A percentile compares a stretch with the other conserved stretches of the same genome.
These are phyloP conservation scores for Radopholus similis DNA, from an alignment of 1,140 invertebrate species.

Conservation along the genomic window DNA sequence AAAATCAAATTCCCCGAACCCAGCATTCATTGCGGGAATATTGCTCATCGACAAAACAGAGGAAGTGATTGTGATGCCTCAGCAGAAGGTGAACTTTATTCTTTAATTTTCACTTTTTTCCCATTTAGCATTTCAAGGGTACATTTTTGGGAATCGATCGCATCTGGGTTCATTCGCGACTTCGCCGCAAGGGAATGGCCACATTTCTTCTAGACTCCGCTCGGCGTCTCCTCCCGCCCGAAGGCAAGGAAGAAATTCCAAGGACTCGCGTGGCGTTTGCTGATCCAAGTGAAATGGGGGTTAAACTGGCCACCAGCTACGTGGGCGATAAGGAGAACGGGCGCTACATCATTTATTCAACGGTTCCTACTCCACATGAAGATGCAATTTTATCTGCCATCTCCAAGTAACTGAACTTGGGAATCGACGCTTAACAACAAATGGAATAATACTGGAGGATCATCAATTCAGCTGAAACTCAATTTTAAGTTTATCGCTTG, in stretches of 20 bases:
- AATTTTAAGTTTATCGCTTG: no score
- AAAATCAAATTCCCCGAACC: constrained; percentile 12
- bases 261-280: constrained; percentile 29
- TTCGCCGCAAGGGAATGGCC: constrained; percentile 35
- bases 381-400: not conserved
- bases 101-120: constrained; percentile 10
- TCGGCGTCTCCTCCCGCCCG: constrained; percentile 8
- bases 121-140: constrained; percentile 28
- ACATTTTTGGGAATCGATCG: constrained; percentile 42
- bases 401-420: no score
- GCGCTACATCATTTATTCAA: constrained; percentile 22
- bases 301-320: constrained; percentile 29
- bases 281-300: constrained; percentile 29
- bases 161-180: constrained; percentile 40
- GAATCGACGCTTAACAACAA: no score
- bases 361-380: not conserved
- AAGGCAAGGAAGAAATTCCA: not conserved
- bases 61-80: constrained; percentile 25
- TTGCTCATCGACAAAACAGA: constrained; percentile 23
- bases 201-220: constrained; percentile 28
- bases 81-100: constrained; percentile 15
- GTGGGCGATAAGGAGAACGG: constrained; percentile 22
- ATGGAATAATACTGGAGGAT: no score
- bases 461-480: no score
- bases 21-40: constrained; percentile 32